A percentile compares a stretch with the other conserved stretches of the same genome.
These are phyloP conservation scores for Polydrusus pterygomalis DNA, from an alignment of 2,888 invertebrate species.

Conservation along the genomic window DNA sequence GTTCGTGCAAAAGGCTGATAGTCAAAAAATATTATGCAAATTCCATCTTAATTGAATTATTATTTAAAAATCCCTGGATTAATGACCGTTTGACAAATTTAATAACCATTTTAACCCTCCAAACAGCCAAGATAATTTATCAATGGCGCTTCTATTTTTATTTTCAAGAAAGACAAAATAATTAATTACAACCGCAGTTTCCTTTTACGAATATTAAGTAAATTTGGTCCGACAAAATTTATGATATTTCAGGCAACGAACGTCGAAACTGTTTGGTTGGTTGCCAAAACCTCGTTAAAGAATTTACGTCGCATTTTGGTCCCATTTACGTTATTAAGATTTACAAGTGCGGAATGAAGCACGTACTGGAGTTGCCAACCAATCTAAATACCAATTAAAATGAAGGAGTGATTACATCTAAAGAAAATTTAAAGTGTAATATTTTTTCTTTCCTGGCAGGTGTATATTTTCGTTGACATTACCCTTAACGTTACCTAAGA, in stretches of 20 bases:
- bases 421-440: background rate
- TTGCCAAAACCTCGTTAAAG: constrained; percentile 35
- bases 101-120: background rate
- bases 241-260: constrained; percentile 16
- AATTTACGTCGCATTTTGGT: constrained; percentile 24
- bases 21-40: no score
- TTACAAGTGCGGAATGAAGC: constrained; percentile 9
- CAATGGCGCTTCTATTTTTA: background rate
- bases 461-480: background rate
- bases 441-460: background rate
- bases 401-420: background rate
- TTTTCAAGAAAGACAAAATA: constrained; percentile 10
- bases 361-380: constrained; percentile 1
- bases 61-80: background rate
- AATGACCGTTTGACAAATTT: background rate
- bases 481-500: no score
- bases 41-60: no score
- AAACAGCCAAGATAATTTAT: constrained; percentile 15
- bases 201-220: constrained; percentile 45
- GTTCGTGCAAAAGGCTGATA: no score
- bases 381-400: constrained; percentile 3
- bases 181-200: constrained; percentile 32
- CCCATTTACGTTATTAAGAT: constrained; percentile 17
- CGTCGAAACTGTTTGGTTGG: constrained; percentile 33
- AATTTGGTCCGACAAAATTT: constrained; percentile 37